Evolutionary conservation across 2,797 vertebrate species (phyloP), one percentile per base, ranked within the genome.

Genomic region (Danio tinwini): DNA sequence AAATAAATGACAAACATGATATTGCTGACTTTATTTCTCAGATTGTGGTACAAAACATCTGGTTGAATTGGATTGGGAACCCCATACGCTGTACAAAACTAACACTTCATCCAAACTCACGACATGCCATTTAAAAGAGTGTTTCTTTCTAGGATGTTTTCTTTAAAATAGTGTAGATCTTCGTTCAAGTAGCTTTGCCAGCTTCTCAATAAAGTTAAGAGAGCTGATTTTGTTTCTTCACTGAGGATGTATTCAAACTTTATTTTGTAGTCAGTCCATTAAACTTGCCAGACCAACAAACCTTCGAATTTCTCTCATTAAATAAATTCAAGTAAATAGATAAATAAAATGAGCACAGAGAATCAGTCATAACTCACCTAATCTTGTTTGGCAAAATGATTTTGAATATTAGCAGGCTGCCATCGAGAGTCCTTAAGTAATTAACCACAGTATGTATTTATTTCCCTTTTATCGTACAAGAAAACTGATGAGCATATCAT

Each of bases 401-500:
- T 69, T 37, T 7, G 40, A 74, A 58, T 37, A 55, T 76, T 21
- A 74, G 42, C 78, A 58, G 68, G 29, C 37, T 44, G 69, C 21
- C 44, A 49, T 14, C 39, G 5, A 74, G 17, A 74, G 29, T 67
- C 44, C 39, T 40, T 55, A 63, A 29, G 53, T 19, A 47, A 69
- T 40, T 50, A 8, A 56, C 37, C 44, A 56, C 17, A 39, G 8
- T 29, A 45, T 40, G 5, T 42, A 17, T 14, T 49, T 62, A 29
- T 29, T 47, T 61, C 16, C 4, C 5, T 67, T 56, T 45, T 39
- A 44, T 55, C 44, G 42, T 7, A 19, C 11, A 44, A 76, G 19
- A 72, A 86, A 70, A 76, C 85, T 87, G 86, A 83, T 90, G 91
- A 90, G 92, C 64, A 83, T 13, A 77, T 75, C 0, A 62, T 13